These are phyloP conservation scores for Parnassius mnemosyne DNA, from an alignment of 2,888 invertebrate genomes.

Conservation along the genomic window DNA sequence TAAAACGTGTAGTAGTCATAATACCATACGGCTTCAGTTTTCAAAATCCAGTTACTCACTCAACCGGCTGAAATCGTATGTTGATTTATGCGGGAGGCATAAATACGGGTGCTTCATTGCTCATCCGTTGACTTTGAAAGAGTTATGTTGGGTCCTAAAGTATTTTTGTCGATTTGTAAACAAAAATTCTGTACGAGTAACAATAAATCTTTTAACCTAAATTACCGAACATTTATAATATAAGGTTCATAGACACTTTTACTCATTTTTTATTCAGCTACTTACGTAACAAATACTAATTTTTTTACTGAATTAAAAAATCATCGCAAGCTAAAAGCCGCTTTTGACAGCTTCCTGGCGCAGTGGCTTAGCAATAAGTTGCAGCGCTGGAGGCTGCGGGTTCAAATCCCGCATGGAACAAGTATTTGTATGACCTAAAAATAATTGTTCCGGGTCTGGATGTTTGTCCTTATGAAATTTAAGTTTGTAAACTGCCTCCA, in stretches of 20 bases:
- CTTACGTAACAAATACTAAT: too few relatives aligned
- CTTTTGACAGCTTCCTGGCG: too few relatives aligned
- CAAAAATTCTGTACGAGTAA: conserved; percentile 5
- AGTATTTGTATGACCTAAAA: too few relatives aligned
- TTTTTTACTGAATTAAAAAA: too few relatives aligned
- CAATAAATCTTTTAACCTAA: conserved; percentile 6
- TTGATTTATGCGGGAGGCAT: conserved; percentile 17
- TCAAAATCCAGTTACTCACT: conserved; percentile 6
- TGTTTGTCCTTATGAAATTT: too few relatives aligned
- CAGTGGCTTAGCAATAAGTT: too few relatives aligned
- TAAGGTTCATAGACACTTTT: neutral
- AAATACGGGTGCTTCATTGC: neutral
- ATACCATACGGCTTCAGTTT: neutral
- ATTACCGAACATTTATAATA: neutral
- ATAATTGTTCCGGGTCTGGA: too few relatives aligned
- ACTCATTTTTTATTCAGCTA: neutral
- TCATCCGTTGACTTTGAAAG: conserved; percentile 13
- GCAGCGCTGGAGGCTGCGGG: too few relatives aligned
- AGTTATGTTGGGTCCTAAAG: conserved; percentile 10
- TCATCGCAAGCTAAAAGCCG: too few relatives aligned
- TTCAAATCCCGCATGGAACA: too few relatives aligned
- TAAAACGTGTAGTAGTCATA: neutral
- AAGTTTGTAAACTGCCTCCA: too few relatives aligned
- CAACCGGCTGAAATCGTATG: conserved; percentile 7
- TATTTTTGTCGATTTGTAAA: conserved; percentile 17